These are phyloP conservation scores for Galerucella nymphaeae DNA, from an alignment of 2,888 invertebrate species.

Conservation along the genomic window DNA sequence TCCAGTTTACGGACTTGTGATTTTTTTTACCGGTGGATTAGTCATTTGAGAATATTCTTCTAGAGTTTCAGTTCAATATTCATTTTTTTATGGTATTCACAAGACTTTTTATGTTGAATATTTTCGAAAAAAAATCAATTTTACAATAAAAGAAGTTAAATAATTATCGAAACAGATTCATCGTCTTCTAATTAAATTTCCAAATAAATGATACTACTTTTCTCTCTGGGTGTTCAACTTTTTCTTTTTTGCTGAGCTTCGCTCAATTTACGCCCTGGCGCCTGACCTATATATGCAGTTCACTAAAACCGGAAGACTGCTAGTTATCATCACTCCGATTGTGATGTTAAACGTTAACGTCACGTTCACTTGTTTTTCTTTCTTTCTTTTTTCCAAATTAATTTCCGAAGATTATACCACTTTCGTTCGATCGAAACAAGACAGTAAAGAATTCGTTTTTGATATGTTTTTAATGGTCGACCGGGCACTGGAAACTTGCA, in stretches of 20 bases:
- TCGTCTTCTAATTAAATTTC: conserved; percentile 1
- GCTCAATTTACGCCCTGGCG: not conserved
- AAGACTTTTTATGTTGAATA: too few relatives aligned
- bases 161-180: not conserved
- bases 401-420: conserved; percentile 46
- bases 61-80: too few relatives aligned
- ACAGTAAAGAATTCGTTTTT: conserved; percentile 45
- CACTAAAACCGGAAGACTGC: not conserved
- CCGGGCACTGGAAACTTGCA: conserved; percentile 36
- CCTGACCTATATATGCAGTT: conserved; percentile 10
- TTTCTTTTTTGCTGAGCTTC: conserved; percentile 4
- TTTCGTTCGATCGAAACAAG: conserved; percentile 42
- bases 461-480: conserved; percentile 45
- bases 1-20: too few relatives aligned
- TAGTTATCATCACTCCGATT: conserved; percentile 10
- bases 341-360: conserved; percentile 33
- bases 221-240: not conserved
- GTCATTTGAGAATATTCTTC: too few relatives aligned
- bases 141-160: not conserved
- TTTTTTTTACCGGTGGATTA: too few relatives aligned
- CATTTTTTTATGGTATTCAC: too few relatives aligned
- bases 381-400: conserved; percentile 43
- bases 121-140: not conserved
- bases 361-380: conserved; percentile 49
- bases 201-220: conserved; percentile 1